Percentiles rank a stretch among this genome's conserved stretches.
Conservation (phyloP, 2,888 invertebrate species). For the Archaeoteleia sp. region DNA sequence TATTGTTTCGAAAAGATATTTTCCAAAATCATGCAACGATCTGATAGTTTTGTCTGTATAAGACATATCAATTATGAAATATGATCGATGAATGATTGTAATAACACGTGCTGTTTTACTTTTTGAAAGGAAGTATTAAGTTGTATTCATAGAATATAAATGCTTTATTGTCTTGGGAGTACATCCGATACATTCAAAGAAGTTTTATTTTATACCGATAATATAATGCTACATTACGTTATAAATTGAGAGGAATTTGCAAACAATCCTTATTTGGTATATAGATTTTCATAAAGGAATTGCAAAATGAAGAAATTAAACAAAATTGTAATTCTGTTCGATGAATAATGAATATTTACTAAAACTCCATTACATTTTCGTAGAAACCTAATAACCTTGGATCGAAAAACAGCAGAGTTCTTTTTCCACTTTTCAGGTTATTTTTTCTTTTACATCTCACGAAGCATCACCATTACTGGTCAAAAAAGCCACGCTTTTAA, state of each 20-base stretch:
- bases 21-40: no score
- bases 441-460: slow-evolving; percentile 49
- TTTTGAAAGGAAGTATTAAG: slow-evolving; percentile 33
- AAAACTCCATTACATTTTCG: no score
- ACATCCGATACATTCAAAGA: slow-evolving; percentile 9
- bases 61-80: slow-evolving; percentile 35
- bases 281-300: no score
- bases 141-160: slow-evolving; percentile 25
- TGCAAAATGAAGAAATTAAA: no score
- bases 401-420: no score
- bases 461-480: slow-evolving; percentile 53
- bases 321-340: no score
- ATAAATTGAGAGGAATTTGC: slow-evolving; percentile 13
- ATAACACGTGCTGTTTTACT: slow-evolving; percentile 8
- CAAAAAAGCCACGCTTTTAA: slow-evolving; percentile 54
- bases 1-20: no score
- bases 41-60: no score
- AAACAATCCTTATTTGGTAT: no score
- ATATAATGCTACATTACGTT: slow-evolving; percentile 23
- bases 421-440: slow-evolving; percentile 51
- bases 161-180: slow-evolving; percentile 11
- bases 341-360: no score
- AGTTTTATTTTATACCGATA: slow-evolving; percentile 20
- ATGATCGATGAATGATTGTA: slow-evolving; percentile 11
- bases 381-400: no score